Evolutionary conservation across 2,888 invertebrate species (phyloP), one percentile per base, ranked within the genome.

Genomic region (Endotricha flammealis): DNA sequence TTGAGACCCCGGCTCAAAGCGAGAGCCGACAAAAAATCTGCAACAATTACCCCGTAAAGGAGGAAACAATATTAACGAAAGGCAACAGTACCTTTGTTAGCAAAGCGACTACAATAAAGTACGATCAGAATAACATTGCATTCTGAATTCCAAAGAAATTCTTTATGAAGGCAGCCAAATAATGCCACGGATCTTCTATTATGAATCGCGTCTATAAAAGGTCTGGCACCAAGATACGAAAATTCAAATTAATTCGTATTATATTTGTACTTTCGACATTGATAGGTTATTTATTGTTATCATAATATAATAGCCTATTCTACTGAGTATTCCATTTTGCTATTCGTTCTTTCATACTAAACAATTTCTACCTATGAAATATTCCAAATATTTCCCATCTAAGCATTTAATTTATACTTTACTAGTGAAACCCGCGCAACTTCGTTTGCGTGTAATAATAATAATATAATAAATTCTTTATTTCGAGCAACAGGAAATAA

Each of bases 1-100:
- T 69, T 72, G 69, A 64, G 52, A 45, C 41, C 46, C 49, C 38
- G 41, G 46, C 43, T 44, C 46, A 60, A 61, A 56, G 48, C 41
- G 50, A 50, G 29, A 50, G 47, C 51, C 48, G 38, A 42, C 47
- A 44, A 60, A 62, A 60, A 53, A 53, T 50, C 46, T 52, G 50
- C 44, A 57, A 60, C 57, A 60, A 61, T 59, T 53, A 51, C 52
- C 57, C n/a, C 41, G 29, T 42, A 49, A 53, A 52, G 46, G 44
- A 53, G 38, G 36, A 48, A 55, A 60, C 49, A 51, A 46, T 52
- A 56, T 55, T 57, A 51, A 50, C 41, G 46, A 50, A n/a, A 50
- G 47, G 38, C 46, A 41, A 39, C 42, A 32, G 29, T 52, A 50
- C 57, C 50, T 51, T 55, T 56, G 44, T 44, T 42, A 30, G 27